Evolutionary conservation across 2,888 invertebrate genomes (phyloP).

Genomic region (Coelopa pilipes): DNA sequence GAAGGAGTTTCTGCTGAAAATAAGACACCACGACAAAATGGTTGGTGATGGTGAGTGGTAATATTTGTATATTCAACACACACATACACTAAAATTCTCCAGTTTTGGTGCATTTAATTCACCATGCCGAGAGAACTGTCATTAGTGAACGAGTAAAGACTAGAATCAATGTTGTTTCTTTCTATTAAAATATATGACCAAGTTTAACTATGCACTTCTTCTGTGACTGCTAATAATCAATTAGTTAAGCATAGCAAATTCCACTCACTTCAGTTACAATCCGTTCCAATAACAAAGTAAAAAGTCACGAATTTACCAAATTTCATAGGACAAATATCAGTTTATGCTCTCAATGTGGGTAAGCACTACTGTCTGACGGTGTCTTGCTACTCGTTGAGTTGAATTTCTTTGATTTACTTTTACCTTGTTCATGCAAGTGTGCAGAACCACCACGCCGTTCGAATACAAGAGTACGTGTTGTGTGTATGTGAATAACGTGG

Average conservation of each 20-base stretch:
- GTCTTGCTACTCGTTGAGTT: background rate
- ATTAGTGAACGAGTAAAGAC: background rate
- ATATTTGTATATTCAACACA: background rate
- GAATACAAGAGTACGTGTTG: background rate
- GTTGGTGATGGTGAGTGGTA: constrained; percentile 7
- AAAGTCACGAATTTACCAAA: background rate
- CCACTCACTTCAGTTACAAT: background rate
- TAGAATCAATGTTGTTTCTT: background rate
- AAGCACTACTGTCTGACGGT: background rate
- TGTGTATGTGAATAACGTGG: background rate
- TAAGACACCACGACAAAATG: constrained; percentile 28
- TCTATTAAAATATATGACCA: background rate
- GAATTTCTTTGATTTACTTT: constrained; percentile 24
- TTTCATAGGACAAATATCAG: background rate
- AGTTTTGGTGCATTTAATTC: background rate
- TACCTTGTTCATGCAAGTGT: constrained; percentile 27
- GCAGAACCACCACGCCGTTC: background rate
- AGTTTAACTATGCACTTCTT: background rate
- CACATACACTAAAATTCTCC: background rate
- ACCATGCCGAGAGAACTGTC: constrained; percentile 5
- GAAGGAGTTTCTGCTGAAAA: constrained; percentile 30
- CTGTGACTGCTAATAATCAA: background rate
- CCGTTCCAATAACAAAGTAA: background rate
- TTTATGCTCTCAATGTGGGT: background rate
- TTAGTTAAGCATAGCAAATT: background rate